Base-by-base conservation (phyloP, 2,797 vertebrate species). In the Eulemur rubriventer region DNA sequence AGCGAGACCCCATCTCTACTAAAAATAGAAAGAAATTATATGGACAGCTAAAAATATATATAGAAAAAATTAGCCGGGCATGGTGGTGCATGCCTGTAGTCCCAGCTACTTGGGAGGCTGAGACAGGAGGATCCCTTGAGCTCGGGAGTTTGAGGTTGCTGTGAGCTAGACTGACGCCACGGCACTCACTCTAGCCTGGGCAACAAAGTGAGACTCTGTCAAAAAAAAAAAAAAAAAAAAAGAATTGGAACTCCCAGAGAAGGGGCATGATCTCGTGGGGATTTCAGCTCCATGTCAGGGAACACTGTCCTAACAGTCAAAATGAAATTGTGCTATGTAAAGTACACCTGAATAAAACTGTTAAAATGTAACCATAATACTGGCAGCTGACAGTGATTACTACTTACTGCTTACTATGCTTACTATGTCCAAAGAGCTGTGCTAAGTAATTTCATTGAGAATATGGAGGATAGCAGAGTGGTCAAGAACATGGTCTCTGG, bases 261-360 rank as follows among this genome's bases (percentile, higher is more conserved):
- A 69, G 18, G 59, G 48, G 26, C n/a, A 18, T 82, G 65, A 50
- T 61, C 24, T 65, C 33, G 59, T 48, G 65, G 7, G 4, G 6
- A 13, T 69, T 86, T 92, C 73, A 80, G 65, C 65, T 82, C 48
- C 38, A 17, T 50, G 16, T 75, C 43, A 93, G 52, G 52, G 76
- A 89, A 87, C 82, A 52, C n/a, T 83, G 89, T 89, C 28, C 57
- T 79, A 79, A 79, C 33, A 84, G 46, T 50, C 55, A 95, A 94
- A 91, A 95, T 69, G n/a, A 61, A 87, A 89, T 84, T 52, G 61
- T 61, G 33, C 65, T 50, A 18, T 24, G 35, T 93, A 73, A 94
- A 75, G 35, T 35, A 79, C 26, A 35, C 30, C 28, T 87, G 20
- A 70, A 26, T 57, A 43, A 95, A 93, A 38, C 38, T 72, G 22